A percentile compares a stretch with the other conserved stretches of the same genome.
Conservation (phyloP, 1,140 invertebrate species). For the Gonatopus flavifemur region DNA sequence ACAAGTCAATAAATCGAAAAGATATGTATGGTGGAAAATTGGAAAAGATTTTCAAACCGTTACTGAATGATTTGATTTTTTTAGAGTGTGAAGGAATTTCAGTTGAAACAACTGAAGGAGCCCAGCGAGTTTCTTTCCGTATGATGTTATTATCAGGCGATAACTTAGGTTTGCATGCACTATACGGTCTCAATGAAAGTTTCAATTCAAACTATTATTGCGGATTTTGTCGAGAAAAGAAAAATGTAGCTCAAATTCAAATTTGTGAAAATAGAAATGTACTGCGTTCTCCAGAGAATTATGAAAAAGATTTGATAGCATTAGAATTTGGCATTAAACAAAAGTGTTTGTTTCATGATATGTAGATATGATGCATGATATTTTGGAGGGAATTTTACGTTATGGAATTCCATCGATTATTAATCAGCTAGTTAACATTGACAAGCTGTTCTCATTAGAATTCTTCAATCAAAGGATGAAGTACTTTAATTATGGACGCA, state of each 20-base stretch:
- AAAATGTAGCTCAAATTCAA: background rate
- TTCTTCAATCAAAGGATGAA: no score
- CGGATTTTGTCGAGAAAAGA: constrained; percentile 4
- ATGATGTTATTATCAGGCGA: no score
- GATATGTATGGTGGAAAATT: no score
- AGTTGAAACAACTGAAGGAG: background rate
- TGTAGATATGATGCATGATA: constrained; percentile 15
- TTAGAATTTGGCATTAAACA: constrained; percentile 9
- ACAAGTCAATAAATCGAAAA: no score
- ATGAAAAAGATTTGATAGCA: constrained; percentile 7
- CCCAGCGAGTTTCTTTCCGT: background rate
- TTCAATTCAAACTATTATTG: constrained; percentile 16
- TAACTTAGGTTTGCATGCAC: constrained; percentile 8
- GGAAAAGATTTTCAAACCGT: background rate
- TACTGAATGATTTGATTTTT: background rate
- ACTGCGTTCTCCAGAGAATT: constrained; percentile 7
- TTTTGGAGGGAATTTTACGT: constrained; percentile 8
- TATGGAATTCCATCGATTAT: constrained; percentile 7
- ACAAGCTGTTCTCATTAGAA: background rate
- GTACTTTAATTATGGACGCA: background rate
- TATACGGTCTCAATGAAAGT: constrained; percentile 17
- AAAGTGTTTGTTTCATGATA: constrained; percentile 8
- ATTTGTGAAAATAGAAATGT: constrained; percentile 4
- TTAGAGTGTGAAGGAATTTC: background rate
- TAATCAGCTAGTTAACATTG: background rate